Evolutionary conservation across 2,888 invertebrate genomes (phyloP).

Genomic region (Watsonalla binaria): DNA sequence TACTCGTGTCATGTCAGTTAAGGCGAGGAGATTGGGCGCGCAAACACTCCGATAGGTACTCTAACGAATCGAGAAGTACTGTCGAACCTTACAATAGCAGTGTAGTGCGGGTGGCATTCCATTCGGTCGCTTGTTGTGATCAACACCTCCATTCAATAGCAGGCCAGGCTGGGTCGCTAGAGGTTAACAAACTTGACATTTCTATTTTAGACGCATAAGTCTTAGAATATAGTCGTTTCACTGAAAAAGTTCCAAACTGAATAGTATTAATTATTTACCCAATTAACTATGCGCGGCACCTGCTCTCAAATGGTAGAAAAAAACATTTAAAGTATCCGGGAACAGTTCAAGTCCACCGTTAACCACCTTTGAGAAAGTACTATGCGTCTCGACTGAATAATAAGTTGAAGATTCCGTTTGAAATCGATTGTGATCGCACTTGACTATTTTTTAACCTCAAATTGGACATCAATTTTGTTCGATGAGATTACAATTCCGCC

Average conservation of each 20-base stretch:
- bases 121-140: slow-evolving; percentile 18
- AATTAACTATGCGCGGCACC: no score
- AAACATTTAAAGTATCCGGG: no score
- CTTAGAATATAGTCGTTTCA: not conserved
- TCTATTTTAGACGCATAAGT: slow-evolving; percentile 3
- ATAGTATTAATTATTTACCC: not conserved
- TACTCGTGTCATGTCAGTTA: not conserved
- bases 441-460: slow-evolving; percentile 25
- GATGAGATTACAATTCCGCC: slow-evolving; percentile 57
- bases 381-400: no score
- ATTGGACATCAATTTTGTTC: slow-evolving; percentile 58
- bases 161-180: slow-evolving; percentile 26
- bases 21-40: not conserved
- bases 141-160: slow-evolving; percentile 33
- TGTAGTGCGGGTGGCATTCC: slow-evolving; percentile 1
- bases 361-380: not conserved
- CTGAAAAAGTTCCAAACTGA: not conserved
- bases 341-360: not conserved
- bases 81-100: not conserved
- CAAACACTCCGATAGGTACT: not conserved
- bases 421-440: slow-evolving; percentile 13
- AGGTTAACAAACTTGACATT: slow-evolving; percentile 9
- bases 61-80: not conserved
- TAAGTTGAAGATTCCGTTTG: not conserved
- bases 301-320: no score